Conservation (phyloP, 2,113 vertebrate species). For the Tamias sibiricus region DNA sequence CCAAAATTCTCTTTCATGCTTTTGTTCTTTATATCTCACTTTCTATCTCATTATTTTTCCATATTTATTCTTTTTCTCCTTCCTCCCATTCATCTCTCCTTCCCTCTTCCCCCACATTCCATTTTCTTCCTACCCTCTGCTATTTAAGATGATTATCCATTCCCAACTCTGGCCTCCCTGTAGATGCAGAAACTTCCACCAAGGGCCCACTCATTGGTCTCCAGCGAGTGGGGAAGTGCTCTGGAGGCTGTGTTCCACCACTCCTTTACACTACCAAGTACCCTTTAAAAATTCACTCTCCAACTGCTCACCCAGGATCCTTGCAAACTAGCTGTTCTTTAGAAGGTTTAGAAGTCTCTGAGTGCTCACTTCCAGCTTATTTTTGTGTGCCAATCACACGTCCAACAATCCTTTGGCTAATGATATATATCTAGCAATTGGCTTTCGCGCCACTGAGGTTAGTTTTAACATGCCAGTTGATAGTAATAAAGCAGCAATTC, state of each 20-base stretch:
- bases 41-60: not conserved
- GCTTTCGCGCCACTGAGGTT: slow-evolving; percentile 8
- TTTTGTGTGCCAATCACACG: not conserved
- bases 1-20: not conserved
- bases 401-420: not conserved
- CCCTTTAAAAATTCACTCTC: not conserved
- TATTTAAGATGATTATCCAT: not conserved
- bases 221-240: not conserved
- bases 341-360: slow-evolving; percentile 2
- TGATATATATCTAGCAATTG: not conserved
- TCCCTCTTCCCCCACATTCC: not conserved
- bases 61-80: not conserved
- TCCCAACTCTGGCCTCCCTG: not conserved
- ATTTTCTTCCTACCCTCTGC: not conserved
- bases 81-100: not conserved
- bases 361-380: not conserved
- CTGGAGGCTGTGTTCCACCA: not conserved
- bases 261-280: not conserved
- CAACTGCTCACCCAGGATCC: not conserved
- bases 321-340: not conserved
- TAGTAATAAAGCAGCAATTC: slow-evolving; percentile 53
- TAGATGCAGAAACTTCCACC: not conserved
- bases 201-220: not conserved
- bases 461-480: slow-evolving; percentile 23
- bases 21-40: not conserved